Evolutionary conservation across 1,140 invertebrate species (phyloP), one percentile per base, ranked within the genome.

Genomic region (Geopemphigus sp.): DNA sequence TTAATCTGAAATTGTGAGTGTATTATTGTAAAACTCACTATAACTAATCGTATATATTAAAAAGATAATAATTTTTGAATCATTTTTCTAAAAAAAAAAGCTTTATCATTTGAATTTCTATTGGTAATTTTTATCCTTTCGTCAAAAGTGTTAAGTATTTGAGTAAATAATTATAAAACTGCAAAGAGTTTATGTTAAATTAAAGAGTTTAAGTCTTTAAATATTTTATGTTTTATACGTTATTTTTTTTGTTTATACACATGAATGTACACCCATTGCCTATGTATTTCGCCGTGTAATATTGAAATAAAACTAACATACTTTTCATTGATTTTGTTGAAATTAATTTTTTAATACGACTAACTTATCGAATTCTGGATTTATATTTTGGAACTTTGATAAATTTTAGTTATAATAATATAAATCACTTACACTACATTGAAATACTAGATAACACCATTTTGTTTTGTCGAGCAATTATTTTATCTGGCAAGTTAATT

Each of bases 201-300:
- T 39, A 39, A 39, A 3, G 32, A 39, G 8, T 39, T 4, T 39
- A 8, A 39, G 8, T 39, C 3, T 39, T 8, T 4, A 39, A 39
- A 39, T 8, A 39, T 39, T 39, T 39, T 3, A 8, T 39, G 8
- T 39, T 39, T 39, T 39, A 39, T 61, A 61, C n/a, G n/a, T 56
- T n/a, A 19, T 10, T 17, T 17, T 61, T 61, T 61, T 26, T 26
- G 26, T 39, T 73, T 39, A 32, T 26, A 61, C 14, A n/a, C 73
- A 47, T 14, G 11, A 3, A 19, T 47, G 73, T 76, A 76, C 73
- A 17, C 56, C 24, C 22, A 59, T 76, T 76, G 73, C 73, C 73
- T 76, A 76, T 76, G 11, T 45, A 61, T 47, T 47, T 39, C 57
- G 73, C 73, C 73, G 73, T 76, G 56, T 57, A 39, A 39, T 39